phyloP scores from a whole-genome alignment of 2,113 vertebrate genomes.

The Irena cyanogastra region DNA sequence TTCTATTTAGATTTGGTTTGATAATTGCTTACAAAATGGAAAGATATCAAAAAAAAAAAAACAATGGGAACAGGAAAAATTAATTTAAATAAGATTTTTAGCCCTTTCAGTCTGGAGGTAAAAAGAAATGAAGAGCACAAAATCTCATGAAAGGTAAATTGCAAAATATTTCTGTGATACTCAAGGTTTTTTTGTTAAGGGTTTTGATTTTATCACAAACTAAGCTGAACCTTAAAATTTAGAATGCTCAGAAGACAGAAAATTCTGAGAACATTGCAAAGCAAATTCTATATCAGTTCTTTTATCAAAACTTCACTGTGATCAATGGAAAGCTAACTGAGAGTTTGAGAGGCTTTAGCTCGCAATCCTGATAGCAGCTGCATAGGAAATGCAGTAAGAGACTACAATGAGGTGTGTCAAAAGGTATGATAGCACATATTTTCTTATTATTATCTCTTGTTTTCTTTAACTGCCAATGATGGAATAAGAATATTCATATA shows the following conservation, averaged over 20 bases:
- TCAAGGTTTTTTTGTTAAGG: neutral
- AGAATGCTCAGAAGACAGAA: neutral
- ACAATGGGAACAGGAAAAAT: neutral
- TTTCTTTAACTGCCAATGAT: neutral
- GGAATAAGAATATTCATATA: neutral
- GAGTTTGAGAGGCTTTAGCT: neutral
- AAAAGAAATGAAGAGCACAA: neutral
- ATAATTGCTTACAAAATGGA: neutral
- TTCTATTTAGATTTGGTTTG: neutral
- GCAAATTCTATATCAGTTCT: neutral
- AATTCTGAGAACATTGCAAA: no score
- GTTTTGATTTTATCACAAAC: neutral
- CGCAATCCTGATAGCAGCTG: neutral
- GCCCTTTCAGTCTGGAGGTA: neutral
- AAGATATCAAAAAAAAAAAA: neutral
- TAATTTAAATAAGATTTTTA: neutral
- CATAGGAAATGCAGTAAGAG: neutral
- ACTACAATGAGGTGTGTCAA: neutral
- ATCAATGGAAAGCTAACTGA: neutral
- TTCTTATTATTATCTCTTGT: neutral
- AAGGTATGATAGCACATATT: neutral
- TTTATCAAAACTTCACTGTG: neutral
- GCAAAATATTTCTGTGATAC: neutral
- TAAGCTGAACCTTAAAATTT: neutral
- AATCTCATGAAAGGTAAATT: neutral